Evolutionary conservation across 2,797 vertebrate species (phyloP), one percentile per base, ranked within the genome.

Genomic region (Denticeps clupeoides): DNA sequence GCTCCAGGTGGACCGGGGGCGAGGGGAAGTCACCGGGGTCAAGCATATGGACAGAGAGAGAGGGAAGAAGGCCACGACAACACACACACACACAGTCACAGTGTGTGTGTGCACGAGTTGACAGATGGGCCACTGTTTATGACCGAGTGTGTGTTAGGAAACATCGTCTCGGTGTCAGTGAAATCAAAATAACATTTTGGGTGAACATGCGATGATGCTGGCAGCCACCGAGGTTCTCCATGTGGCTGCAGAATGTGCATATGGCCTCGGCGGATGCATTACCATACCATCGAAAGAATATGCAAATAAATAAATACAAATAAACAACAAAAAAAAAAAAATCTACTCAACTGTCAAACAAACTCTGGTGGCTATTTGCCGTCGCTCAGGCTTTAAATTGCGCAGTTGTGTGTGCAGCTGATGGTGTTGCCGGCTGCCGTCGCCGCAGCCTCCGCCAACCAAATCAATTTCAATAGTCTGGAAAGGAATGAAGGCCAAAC

Each of bases 141-240:
- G 68, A 73, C 73, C 75, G 69, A 65, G 68, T 72, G 62, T 68
- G 74, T 79, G 75, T 75, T 77, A 72, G 70, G 65, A 75, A 76
- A 76, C 73, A 77, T 79, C 76, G 78, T 78, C 70, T 72, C 64
- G 56, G 72, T 74, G 73, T 76, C 68, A 73, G 71, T 62, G 67
- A 71, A 76, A 78, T 75, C 72, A 78, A 27, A 47, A 47, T 35
- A 35, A 18, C 28, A 22, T 26, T 58, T 59, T 64, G 25, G 31
- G 38, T 15, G 19, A 51, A 22, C 21, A 49, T 35, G 19, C 62
- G 55, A 57, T 54, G 62, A 60, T 45, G 2, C 55, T 21, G 41
- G 3, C 68, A 74, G 76, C 70, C 65, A 72, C 47, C 60, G 8
- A 9, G 35, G 35, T 35, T 11, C 63, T 2, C 51, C 73, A 72